These are phyloP conservation scores for Philonicus albiceps DNA, from an alignment of 2,888 invertebrate genomes.

Conservation along the genomic window DNA sequence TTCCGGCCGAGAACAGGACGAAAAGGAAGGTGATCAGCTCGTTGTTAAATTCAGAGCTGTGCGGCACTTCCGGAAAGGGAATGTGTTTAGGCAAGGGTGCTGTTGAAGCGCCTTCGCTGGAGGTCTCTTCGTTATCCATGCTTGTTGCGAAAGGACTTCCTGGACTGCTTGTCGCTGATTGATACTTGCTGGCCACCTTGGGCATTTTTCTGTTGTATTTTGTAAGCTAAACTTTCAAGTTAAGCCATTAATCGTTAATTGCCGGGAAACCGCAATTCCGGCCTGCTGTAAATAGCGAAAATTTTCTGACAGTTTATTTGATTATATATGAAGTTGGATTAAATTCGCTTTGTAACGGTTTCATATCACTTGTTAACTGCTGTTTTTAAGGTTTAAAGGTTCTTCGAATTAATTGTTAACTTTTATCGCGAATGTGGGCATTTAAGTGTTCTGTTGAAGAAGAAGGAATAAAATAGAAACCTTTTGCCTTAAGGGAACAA, in stretches of 20 bases:
- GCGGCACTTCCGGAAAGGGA: constrained; percentile 79
- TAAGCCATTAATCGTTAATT: not conserved
- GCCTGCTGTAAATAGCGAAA: not conserved
- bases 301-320: not conserved
- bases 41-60: constrained; percentile 83
- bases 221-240: not conserved
- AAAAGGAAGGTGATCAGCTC: constrained; percentile 86
- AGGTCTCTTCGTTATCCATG: not conserved
- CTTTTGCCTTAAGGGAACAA: too few species aligned
- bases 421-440: too few species aligned
- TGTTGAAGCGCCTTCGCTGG: constrained; percentile 31
- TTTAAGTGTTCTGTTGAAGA: too few species aligned
- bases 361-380: not conserved
- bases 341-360: not conserved
- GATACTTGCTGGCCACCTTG: not conserved
- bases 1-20: constrained; percentile 77
- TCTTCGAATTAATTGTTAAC: not conserved
- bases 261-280: not conserved
- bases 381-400: not conserved
- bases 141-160: not conserved
- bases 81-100: constrained; percentile 76
- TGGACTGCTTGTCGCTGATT: not conserved
- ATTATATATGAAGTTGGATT: not conserved
- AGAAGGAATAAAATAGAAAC: too few species aligned
- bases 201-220: not conserved